These are phyloP conservation scores for Brachionichthys hirsutus DNA, from an alignment of 2,113 vertebrate genomes.

Conservation along the genomic window DNA sequence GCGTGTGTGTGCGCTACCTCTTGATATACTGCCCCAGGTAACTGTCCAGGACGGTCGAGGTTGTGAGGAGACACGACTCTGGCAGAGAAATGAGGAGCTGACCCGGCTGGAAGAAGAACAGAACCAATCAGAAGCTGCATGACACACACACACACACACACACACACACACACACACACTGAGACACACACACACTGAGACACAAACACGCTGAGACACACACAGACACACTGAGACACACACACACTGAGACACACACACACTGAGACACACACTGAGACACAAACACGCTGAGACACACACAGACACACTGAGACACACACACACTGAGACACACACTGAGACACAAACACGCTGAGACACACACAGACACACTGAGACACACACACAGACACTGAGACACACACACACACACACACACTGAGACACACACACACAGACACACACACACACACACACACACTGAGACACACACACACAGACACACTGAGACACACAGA, in stretches of 20 bases:
- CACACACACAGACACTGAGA: too few relatives aligned
- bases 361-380: not conserved
- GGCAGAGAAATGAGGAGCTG: slow-evolving; percentile 87
- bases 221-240: not conserved
- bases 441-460: slow-evolving; percentile 54
- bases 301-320: too few relatives aligned
- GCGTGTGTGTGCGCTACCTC: slow-evolving; percentile 69
- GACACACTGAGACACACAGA: not conserved
- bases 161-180: not conserved
- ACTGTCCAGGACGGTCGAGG: slow-evolving; percentile 83
- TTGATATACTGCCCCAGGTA: slow-evolving; percentile 82
- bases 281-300: not conserved
- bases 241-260: too few relatives aligned
- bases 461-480: too few relatives aligned
- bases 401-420: too few relatives aligned
- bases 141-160: too few relatives aligned
- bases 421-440: not conserved
- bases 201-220: too few relatives aligned
- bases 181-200: slow-evolving; percentile 63
- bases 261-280: not conserved
- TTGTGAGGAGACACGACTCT: slow-evolving; percentile 89
- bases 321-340: slow-evolving; percentile 71
- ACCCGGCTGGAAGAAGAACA: slow-evolving; percentile 75
- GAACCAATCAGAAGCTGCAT: not conserved
- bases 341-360: too few relatives aligned